phyloP scores from a whole-genome alignment of 1,140 invertebrate genomes.

The Goniozus legneri region DNA sequence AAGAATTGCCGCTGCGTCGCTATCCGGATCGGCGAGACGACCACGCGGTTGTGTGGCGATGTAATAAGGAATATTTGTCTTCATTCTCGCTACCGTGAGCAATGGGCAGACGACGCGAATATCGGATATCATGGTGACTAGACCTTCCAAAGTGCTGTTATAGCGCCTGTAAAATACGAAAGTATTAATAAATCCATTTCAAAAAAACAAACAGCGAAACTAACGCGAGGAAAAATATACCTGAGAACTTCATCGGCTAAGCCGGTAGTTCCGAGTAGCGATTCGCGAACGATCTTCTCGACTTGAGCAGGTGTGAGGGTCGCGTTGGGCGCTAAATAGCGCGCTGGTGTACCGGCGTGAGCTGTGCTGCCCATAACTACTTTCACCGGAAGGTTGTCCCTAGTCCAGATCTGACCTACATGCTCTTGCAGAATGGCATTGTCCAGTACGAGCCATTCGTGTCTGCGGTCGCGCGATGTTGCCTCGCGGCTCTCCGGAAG shows the following conservation, averaged over 20 bases:
- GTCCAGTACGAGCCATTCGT: conserved; percentile 74
- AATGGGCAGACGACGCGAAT: conserved; percentile 77
- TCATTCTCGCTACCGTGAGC: conserved; percentile 59
- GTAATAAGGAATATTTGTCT: conserved; percentile 66
- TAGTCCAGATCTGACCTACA: conserved; percentile 60
- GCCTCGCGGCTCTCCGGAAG: conserved; percentile 60
- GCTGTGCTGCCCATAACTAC: conserved; percentile 72
- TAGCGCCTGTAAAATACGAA: conserved; percentile 52
- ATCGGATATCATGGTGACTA: conserved; percentile 72
- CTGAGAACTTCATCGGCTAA: conserved; percentile 60
- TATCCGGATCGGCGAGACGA: conserved; percentile 60
- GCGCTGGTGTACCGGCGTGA: conserved; percentile 63
- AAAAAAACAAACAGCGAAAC: background rate
- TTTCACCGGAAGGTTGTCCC: conserved; percentile 52
- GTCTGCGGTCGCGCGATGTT: conserved; percentile 51
- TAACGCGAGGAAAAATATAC: conserved; percentile 16
- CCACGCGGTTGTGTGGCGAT: conserved; percentile 64
- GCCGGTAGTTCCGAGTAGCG: conserved; percentile 60
- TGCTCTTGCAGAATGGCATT: conserved; percentile 64
- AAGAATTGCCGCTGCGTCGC: conserved; percentile 74
- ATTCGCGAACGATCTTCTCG: conserved; percentile 61
- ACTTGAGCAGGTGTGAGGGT: conserved; percentile 64
- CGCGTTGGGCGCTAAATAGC: conserved; percentile 56
- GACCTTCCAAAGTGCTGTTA: conserved; percentile 63
- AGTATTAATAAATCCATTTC: background rate